A percentile compares a stretch with the other conserved stretches of the same genome.
Evolutionary conservation across 2,113 vertebrate species (phyloP).

Genomic region (Chitala chitala): DNA sequence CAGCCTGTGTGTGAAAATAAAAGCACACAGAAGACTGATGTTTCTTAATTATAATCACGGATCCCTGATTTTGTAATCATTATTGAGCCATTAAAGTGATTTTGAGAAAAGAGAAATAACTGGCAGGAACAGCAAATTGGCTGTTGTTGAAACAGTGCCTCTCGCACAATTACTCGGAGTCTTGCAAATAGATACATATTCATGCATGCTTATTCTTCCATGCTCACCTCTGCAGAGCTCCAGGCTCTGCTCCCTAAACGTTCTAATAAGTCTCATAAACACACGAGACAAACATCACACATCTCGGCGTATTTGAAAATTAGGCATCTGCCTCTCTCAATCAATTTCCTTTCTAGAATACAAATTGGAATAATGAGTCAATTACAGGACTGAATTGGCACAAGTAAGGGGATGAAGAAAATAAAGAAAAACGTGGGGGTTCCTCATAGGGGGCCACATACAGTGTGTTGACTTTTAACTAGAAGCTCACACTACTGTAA

Average conservation of each 20-base stretch:
- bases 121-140: slow-evolving; percentile 9
- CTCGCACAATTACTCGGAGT: not conserved
- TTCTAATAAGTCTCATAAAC: slow-evolving; percentile 76
- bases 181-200: slow-evolving; percentile 8
- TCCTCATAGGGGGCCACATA: slow-evolving; percentile 55
- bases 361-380: slow-evolving; percentile 89
- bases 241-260: slow-evolving; percentile 55
- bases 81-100: slow-evolving; percentile 19
- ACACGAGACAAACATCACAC: slow-evolving; percentile 61
- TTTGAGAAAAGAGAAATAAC: slow-evolving; percentile 5
- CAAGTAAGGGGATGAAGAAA: slow-evolving; percentile 60
- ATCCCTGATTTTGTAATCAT: slow-evolving; percentile 15
- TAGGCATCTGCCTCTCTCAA: slow-evolving; percentile 80
- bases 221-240: slow-evolving; percentile 42
- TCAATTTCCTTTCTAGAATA: slow-evolving; percentile 74
- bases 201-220: not conserved
- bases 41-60: slow-evolving; percentile 18
- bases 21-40: not conserved
- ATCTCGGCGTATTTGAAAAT: slow-evolving; percentile 68
- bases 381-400: slow-evolving; percentile 86
- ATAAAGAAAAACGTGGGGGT: slow-evolving; percentile 32
- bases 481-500: slow-evolving; percentile 58
- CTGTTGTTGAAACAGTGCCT: slow-evolving; percentile 3
- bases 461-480: slow-evolving; percentile 63
- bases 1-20: not conserved